These are phyloP conservation scores for Gymnocheta viridis DNA, from an alignment of 2,888 invertebrate species.

Conservation along the genomic window DNA sequence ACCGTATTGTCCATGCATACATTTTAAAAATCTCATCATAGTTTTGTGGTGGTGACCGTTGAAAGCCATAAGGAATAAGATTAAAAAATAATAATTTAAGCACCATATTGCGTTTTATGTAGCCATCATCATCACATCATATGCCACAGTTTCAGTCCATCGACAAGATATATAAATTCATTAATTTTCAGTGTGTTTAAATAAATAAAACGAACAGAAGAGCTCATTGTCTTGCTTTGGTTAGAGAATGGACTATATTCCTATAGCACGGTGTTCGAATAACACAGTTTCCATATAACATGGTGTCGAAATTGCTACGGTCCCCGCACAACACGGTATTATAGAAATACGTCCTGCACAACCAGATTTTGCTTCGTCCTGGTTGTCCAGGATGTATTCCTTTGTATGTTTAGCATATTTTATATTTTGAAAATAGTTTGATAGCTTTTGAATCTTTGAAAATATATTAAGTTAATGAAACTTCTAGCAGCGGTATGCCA, in stretches of 20 bases:
- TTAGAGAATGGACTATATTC: not conserved
- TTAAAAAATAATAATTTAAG: slow-evolving; percentile 35
- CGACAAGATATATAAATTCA: not conserved
- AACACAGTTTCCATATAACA: too few species aligned
- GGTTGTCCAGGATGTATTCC: too few species aligned
- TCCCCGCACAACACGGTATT: too few species aligned
- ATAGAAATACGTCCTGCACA: too few species aligned
- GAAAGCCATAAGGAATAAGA: not conserved
- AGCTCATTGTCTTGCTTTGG: not conserved
- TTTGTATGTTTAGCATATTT: too few species aligned
- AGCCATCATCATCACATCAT: slow-evolving; percentile 41
- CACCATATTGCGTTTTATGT: slow-evolving; percentile 52
- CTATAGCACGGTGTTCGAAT: too few species aligned
- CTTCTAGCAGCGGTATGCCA: too few species aligned
- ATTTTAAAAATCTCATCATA: slow-evolving; percentile 27
- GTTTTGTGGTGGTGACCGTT: not conserved
- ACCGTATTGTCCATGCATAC: slow-evolving; percentile 50
- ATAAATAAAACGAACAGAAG: not conserved
- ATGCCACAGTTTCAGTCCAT: not conserved
- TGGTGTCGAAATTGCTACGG: too few species aligned
- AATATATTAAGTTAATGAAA: too few species aligned
- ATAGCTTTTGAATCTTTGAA: too few species aligned
- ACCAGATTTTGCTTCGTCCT: too few species aligned
- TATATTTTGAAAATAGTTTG: too few species aligned
- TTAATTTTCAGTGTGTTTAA: not conserved